Evolutionary conservation across 2,888 invertebrate species (phyloP).

Genomic region (Pharmacophagus antenor): DNA sequence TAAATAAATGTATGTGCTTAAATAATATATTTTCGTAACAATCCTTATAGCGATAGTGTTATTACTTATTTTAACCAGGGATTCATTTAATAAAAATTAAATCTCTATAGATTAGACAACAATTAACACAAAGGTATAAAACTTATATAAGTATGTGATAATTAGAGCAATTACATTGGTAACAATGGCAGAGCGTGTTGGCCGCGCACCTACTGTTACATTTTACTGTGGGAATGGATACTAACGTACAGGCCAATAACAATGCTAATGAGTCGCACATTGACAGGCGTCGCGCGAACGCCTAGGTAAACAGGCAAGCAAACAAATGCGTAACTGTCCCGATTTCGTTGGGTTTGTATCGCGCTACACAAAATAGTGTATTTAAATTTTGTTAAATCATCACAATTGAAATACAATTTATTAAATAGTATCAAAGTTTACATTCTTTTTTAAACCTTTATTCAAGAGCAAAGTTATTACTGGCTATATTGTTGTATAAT

Average conservation of each 20-base stretch:
- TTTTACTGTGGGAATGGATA: conserved; percentile 22
- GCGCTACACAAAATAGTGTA: neutral
- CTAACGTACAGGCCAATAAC: conserved; percentile 15
- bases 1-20: too few relatives aligned
- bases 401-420: too few relatives aligned
- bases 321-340: conserved; percentile 26
- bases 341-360: conserved; percentile 12
- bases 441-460: too few relatives aligned
- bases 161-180: neutral
- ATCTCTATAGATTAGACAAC: neutral
- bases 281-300: conserved; percentile 25
- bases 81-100: neutral
- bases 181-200: neutral
- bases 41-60: too few relatives aligned
- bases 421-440: too few relatives aligned
- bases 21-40: too few relatives aligned
- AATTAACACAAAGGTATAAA: neutral
- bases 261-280: conserved; percentile 30
- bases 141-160: neutral
- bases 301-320: conserved; percentile 22
- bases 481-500: too few relatives aligned
- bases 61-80: too few relatives aligned
- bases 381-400: neutral
- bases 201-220: conserved; percentile 8
- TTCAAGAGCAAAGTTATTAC: too few relatives aligned